These are phyloP conservation scores for Tiliqua scincoides DNA, from an alignment of 2,113 vertebrate species.

Conservation along the genomic window DNA sequence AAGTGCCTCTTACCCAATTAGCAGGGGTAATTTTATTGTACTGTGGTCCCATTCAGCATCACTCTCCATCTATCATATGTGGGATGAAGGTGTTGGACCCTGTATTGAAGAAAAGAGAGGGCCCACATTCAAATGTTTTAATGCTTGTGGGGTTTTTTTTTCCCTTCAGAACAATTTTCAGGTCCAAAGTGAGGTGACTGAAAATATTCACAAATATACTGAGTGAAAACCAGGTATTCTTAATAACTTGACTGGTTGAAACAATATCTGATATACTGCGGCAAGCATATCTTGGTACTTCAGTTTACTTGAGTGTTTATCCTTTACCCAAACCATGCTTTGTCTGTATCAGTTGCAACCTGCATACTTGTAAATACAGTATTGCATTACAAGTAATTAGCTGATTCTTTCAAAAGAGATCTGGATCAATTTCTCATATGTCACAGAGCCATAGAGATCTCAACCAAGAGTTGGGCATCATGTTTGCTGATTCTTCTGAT, in stretches of 20 bases:
- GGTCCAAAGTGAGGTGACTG: not conserved
- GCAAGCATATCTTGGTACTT: not conserved
- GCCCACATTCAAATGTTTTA: not conserved
- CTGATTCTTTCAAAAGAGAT: not conserved
- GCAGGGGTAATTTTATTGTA: not conserved
- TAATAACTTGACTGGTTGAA: not conserved
- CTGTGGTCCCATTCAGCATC: not conserved
- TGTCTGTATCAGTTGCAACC: not conserved
- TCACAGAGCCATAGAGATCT: slow-evolving; percentile 5
- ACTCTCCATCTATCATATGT: not conserved
- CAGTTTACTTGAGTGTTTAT: not conserved
- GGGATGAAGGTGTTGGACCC: not conserved
- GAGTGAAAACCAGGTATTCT: not conserved
- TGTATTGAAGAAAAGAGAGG: not conserved
- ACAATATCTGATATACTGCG: not conserved
- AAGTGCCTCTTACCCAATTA: too few relatives aligned
- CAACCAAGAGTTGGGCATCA: not conserved
- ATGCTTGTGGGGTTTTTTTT: not conserved
- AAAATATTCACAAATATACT: too few relatives aligned
- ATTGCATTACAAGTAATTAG: not conserved
- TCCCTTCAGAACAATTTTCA: not conserved
- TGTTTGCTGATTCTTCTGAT: not conserved
- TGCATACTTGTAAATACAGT: not conserved
- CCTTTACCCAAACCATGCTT: not conserved
- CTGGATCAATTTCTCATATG: not conserved